Percentiles rank a stretch among this genome's conserved stretches.
These are phyloP conservation scores for Neodiprion pinetum DNA, from an alignment of 1,140 invertebrate species.

Conservation along the genomic window DNA sequence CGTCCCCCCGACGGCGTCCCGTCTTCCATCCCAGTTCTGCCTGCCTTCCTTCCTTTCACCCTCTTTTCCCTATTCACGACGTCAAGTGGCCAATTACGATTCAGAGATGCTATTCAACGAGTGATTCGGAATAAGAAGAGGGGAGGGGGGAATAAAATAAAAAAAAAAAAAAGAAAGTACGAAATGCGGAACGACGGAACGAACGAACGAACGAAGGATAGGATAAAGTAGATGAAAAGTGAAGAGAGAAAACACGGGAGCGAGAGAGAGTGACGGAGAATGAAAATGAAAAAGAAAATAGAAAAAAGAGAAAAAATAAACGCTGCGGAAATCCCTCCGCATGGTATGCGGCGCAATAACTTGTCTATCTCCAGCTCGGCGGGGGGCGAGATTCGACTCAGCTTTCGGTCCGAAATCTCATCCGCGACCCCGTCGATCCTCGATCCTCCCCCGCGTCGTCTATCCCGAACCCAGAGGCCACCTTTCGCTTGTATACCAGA, in stretches of 20 bases:
- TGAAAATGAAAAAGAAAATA: background rate
- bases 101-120: conserved; percentile 7
- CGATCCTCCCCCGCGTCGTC: conserved; percentile 24
- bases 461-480: background rate
- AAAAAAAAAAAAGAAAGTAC: background rate
- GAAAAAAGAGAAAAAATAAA: background rate
- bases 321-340: background rate
- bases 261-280: background rate
- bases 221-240: background rate
- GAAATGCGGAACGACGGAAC: background rate
- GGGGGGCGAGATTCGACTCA: conserved; percentile 10
- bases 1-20: background rate
- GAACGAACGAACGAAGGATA: background rate
- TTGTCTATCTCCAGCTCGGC: background rate
- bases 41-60: background rate
- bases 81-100: conserved; percentile 6
- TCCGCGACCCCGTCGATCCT: background rate
- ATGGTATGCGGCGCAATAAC: conserved; percentile 22
- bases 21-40: background rate
- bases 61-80: background rate
- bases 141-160: background rate
- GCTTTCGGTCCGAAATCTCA: too few species aligned
- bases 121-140: background rate
- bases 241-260: background rate
- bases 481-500: conserved; percentile 31